Percentiles rank a stretch among this genome's conserved stretches.
These are phyloP conservation scores for Zosterops lateralis DNA, from an alignment of 2,113 vertebrate genomes.

Conservation along the genomic window DNA sequence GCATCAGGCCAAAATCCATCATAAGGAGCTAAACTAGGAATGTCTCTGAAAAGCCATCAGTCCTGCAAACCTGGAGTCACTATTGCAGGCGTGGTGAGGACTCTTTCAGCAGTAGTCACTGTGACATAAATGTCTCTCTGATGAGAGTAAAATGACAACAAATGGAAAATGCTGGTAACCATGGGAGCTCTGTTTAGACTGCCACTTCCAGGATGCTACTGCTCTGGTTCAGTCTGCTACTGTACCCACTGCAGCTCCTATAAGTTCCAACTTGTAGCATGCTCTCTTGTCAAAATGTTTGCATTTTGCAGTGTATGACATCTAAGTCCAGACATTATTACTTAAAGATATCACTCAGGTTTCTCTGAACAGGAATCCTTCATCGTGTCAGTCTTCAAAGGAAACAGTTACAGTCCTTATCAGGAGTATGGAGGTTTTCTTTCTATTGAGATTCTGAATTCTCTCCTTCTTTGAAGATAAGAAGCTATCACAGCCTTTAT, in stretches of 20 bases:
- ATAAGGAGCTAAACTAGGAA: neutral
- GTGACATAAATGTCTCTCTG: neutral
- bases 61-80: neutral
- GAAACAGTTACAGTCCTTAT: constrained; percentile 33
- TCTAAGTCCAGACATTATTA: neutral
- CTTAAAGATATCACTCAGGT: neutral
- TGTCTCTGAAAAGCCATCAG: neutral
- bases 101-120: neutral
- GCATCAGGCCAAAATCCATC: neutral
- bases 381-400: constrained; percentile 42
- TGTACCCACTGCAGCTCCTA: neutral
- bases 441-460: constrained; percentile 25
- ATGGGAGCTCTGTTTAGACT: constrained; percentile 22
- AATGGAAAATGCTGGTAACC: constrained; percentile 26
- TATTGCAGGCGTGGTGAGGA: neutral
- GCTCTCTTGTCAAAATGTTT: neutral
- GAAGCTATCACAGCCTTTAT: constrained; percentile 32
- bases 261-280: neutral
- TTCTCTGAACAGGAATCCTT: constrained; percentile 2
- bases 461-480: constrained; percentile 48
- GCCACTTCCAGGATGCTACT: constrained; percentile 17
- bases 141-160: constrained; percentile 29
- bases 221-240: neutral
- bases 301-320: neutral
- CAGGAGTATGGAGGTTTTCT: neutral